A percentile compares a stretch with the other conserved stretches of the same genome.
Conservation (phyloP, 2,113 vertebrate genomes). For the Cottus gobio region DNA sequence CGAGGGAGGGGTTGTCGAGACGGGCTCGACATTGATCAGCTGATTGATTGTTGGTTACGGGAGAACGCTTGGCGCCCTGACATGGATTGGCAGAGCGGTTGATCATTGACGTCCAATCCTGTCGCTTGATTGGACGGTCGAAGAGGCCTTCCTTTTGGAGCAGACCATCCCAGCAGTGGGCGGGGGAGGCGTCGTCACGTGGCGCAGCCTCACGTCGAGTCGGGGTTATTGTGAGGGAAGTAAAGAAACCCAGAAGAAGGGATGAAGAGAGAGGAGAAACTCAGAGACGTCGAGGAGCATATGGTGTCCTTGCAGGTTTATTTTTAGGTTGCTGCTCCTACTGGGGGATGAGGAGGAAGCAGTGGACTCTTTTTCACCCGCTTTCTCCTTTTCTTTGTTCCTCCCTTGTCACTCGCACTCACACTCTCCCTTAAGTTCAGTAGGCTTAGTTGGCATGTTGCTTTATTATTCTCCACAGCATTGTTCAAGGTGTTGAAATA, state of each 20-base stretch:
- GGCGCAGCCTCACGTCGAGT: not conserved
- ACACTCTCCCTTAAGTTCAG: constrained; percentile 32
- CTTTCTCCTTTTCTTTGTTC: constrained; percentile 38
- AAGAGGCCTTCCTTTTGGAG: constrained; percentile 30
- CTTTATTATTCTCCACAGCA: constrained; percentile 21
- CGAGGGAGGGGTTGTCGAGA: constrained; percentile 4
- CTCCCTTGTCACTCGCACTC: constrained; percentile 17
- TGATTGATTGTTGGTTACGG: constrained; percentile 48
- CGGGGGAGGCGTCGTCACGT: constrained; percentile 9
- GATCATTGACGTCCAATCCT: constrained; percentile 38
- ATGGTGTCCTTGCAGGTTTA: constrained; percentile 76
- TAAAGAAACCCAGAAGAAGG: not conserved
- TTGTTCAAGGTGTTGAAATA: constrained; percentile 11
- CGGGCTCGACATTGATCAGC: constrained; percentile 24
- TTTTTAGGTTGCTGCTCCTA: constrained; percentile 73
- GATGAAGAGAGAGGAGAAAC: constrained; percentile 18
- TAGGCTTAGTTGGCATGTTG: constrained; percentile 14
- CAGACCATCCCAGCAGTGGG: constrained; percentile 2
- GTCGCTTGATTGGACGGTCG: constrained; percentile 25
- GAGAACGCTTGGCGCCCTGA: constrained; percentile 27
- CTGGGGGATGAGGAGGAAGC: constrained; percentile 62
- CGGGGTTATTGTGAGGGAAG: not conserved
- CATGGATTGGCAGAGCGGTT: constrained; percentile 42
- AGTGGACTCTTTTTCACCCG: constrained; percentile 28
- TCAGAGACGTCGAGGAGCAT: constrained; percentile 54